Evolutionary conservation across 2,888 invertebrate species (phyloP).

Genomic region (Eupithecia pulchellata): DNA sequence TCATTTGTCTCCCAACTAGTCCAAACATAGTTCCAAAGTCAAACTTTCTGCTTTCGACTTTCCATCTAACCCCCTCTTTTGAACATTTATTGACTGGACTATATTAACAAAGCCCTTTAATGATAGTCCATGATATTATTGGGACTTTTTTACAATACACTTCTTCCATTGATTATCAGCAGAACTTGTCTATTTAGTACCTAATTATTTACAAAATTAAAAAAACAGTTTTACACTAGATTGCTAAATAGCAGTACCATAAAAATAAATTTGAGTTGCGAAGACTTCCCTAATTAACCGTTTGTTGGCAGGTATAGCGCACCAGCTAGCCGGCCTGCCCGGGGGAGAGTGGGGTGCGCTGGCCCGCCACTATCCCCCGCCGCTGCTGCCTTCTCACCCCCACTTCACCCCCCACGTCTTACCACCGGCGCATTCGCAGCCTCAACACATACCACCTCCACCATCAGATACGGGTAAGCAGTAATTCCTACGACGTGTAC

Average conservation of each 20-base stretch:
- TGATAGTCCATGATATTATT: neutral
- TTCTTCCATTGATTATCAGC: neutral
- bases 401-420: conserved; percentile 86
- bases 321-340: conserved; percentile 89
- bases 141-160: neutral
- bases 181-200: neutral
- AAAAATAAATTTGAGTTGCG: neutral
- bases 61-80: too few species aligned
- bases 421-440: conserved; percentile 83
- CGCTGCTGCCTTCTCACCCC: conserved; percentile 79
- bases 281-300: conserved; percentile 7
- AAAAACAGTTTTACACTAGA: neutral
- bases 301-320: conserved; percentile 87
- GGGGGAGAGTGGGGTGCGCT: conserved; percentile 87
- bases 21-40: too few species aligned
- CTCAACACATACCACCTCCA: conserved; percentile 75
- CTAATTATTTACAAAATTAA: neutral
- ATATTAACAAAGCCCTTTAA: neutral
- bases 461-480: conserved; percentile 83
- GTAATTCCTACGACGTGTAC: too few species aligned
- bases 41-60: too few species aligned
- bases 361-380: conserved; percentile 86
- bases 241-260: neutral
- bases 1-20: too few species aligned
- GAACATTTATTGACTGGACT: too few species aligned